A percentile compares a stretch with the other conserved stretches of the same genome.
phyloP scores from a whole-genome alignment of 2,113 vertebrate species.

The Myiagra hebetior region DNA sequence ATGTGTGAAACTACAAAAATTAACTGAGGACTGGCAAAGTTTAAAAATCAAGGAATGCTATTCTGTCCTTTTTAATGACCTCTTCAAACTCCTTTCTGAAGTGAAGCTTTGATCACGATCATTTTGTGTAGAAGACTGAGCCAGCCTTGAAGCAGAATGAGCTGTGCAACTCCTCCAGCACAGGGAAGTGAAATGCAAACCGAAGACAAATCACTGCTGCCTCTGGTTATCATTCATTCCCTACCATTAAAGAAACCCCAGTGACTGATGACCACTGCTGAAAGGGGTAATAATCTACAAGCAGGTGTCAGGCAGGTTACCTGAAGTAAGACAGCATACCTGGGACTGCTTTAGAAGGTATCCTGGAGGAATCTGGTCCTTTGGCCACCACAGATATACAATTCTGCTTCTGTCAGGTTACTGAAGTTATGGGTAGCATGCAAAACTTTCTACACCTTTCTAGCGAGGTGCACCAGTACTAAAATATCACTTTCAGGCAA shows the following conservation, averaged over 20 bases:
- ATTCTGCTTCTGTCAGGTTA: background rate
- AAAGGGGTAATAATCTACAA: background rate
- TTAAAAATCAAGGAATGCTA: background rate
- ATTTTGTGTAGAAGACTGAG: background rate
- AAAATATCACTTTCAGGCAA: background rate
- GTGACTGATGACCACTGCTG: background rate
- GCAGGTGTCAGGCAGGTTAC: background rate
- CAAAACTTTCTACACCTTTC: background rate
- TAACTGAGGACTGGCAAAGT: background rate
- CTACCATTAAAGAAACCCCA: background rate
- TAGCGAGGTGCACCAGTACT: background rate
- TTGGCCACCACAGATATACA: background rate
- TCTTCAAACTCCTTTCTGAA: background rate
- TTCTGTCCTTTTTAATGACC: background rate
- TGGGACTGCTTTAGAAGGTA: background rate
- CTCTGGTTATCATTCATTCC: background rate
- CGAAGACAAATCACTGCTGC: background rate
- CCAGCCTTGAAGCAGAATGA: background rate
- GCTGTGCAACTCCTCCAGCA: background rate
- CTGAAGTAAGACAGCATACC: background rate
- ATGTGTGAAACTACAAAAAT: background rate
- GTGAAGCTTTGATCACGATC: background rate
- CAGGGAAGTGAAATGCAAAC: background rate
- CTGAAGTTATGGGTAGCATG: background rate
- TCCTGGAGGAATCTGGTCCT: background rate